phyloP scores from a whole-genome alignment of 2,888 invertebrate species.

The Noctua comes region DNA sequence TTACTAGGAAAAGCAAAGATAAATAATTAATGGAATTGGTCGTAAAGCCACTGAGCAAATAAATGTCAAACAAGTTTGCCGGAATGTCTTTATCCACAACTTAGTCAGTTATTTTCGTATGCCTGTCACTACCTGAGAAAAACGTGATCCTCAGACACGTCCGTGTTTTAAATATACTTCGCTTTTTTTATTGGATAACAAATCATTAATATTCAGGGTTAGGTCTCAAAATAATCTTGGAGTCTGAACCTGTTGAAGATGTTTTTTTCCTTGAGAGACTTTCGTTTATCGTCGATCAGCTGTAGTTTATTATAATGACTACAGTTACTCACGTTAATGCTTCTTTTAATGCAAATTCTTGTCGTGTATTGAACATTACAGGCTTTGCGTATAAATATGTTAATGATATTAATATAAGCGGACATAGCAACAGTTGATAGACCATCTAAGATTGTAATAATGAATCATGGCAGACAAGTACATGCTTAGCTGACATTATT shows the following conservation, averaged over 20 bases:
- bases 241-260: constrained; percentile 13
- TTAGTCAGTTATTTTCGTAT: constrained; percentile 62
- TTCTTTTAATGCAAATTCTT: constrained; percentile 5
- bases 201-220: constrained; percentile 54
- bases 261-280: constrained; percentile 32
- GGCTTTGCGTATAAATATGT: constrained; percentile 4
- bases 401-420: constrained; percentile 9
- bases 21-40: constrained; percentile 25
- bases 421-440: constrained; percentile 8
- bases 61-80: constrained; percentile 55
- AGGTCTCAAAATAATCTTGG: constrained; percentile 32
- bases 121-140: constrained; percentile 61
- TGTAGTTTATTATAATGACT: background rate
- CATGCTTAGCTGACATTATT: background rate
- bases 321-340: background rate
- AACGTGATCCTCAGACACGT: constrained; percentile 64
- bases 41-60: constrained; percentile 40
- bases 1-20: constrained; percentile 37
- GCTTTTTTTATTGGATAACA: constrained; percentile 47
- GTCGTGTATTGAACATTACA: background rate
- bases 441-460: background rate
- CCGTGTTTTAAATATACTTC: constrained; percentile 53
- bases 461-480: constrained; percentile 2
- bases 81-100: constrained; percentile 44
- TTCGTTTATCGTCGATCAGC: constrained; percentile 25